These are phyloP conservation scores for Morinoia aosen DNA, from an alignment of 2,888 invertebrate genomes.

Conservation along the genomic window DNA sequence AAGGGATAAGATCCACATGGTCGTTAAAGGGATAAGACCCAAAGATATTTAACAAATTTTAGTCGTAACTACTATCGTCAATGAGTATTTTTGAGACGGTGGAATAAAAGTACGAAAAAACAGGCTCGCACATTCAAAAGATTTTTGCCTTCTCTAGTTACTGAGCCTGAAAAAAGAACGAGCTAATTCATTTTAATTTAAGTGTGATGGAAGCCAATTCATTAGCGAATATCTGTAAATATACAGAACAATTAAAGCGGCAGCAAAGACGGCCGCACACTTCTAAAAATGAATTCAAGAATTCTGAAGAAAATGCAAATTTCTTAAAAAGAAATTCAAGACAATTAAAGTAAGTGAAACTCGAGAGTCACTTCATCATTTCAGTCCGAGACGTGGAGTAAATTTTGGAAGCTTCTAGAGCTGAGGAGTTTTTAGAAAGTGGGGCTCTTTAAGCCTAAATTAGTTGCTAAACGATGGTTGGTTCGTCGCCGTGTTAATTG, in stretches of 20 bases:
- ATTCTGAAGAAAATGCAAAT: constrained; percentile 14
- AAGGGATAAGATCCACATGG: too few relatives aligned
- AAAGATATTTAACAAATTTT: too few relatives aligned
- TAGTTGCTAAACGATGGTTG: constrained; percentile 40
- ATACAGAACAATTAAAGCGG: background rate
- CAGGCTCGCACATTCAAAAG: background rate
- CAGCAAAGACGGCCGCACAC: background rate
- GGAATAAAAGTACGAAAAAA: background rate
- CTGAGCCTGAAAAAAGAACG: background rate
- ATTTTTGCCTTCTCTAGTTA: background rate
- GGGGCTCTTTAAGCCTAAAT: constrained; percentile 14
- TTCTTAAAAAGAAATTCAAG: background rate
- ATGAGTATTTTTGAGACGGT: background rate
- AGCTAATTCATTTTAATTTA: background rate
- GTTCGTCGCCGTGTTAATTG: constrained; percentile 38
- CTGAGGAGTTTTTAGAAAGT: constrained; percentile 27
- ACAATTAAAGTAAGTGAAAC: constrained; percentile 6
- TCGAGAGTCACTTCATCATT: constrained; percentile 29
- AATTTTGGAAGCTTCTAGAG: constrained; percentile 15
- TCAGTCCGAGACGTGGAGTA: background rate
- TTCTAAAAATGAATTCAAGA: background rate
- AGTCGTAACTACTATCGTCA: background rate
- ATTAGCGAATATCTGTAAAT: background rate
- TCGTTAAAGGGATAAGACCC: too few relatives aligned
- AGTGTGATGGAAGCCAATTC: constrained; percentile 1